Percentiles rank a stretch among this genome's conserved stretches.
Conservation (phyloP, 2,797 vertebrate species). For the Spinus olivaceus region DNA sequence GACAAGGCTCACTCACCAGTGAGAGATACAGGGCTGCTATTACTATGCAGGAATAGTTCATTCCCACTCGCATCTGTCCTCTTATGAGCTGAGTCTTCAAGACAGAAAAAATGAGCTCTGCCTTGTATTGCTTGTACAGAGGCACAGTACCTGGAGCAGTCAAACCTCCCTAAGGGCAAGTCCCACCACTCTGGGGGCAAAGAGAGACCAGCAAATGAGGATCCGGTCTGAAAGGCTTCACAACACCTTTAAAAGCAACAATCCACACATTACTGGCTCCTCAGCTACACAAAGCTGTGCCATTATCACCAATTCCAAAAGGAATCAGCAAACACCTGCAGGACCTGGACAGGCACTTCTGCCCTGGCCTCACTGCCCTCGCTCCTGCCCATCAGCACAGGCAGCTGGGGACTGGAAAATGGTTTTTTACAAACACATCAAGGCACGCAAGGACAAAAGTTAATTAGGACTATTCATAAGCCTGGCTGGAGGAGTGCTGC, state of each 20-base stretch:
- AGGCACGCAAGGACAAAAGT: slow-evolving; percentile 44
- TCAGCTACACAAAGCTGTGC: not conserved
- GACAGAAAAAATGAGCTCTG: rapidly evolving
- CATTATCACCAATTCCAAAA: not conserved
- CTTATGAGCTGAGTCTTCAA: not conserved
- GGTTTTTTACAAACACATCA: not conserved
- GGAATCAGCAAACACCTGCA: not conserved
- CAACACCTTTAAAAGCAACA: not conserved
- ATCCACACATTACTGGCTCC: not conserved
- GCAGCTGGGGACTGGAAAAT: not conserved
- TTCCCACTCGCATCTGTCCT: not conserved
- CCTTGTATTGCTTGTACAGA: not conserved
- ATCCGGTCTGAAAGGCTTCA: not conserved
- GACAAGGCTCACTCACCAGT: not conserved
- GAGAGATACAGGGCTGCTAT: not conserved
- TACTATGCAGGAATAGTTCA: not conserved
- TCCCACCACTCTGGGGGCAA: not conserved
- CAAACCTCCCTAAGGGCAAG: not conserved
- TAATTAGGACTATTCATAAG: slow-evolving; percentile 50
- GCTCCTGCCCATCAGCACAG: not conserved
- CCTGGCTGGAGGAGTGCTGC: slow-evolving; percentile 22
- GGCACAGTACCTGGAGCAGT: not conserved
- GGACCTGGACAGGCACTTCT: not conserved
- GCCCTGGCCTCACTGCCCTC: not conserved
- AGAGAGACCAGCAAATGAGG: not conserved